A percentile compares a stretch with the other conserved stretches of the same genome.
Conservation (phyloP, 2,888 invertebrate genomes). For the Leptopilina myrica region DNA sequence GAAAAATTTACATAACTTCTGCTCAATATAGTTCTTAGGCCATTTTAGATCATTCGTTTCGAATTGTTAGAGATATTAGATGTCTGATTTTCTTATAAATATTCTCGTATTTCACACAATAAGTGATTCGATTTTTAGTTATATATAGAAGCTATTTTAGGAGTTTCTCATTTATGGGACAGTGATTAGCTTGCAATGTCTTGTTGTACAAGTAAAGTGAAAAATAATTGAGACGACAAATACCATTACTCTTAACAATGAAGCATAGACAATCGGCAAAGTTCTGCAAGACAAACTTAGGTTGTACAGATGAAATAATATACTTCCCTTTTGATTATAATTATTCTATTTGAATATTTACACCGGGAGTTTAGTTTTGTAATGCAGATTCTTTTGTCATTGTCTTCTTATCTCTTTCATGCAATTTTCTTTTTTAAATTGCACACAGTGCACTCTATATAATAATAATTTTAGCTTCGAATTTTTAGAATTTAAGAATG, state of each 20-base stretch:
- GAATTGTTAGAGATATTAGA: neutral
- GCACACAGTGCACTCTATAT: neutral
- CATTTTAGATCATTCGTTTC: constrained; percentile 27
- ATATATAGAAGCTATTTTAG: constrained; percentile 19
- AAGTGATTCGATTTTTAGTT: constrained; percentile 3
- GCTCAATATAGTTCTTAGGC: constrained; percentile 35
- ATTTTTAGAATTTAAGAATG: constrained; percentile 14
- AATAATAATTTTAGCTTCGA: constrained; percentile 2
- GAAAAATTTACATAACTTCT: constrained; percentile 20
- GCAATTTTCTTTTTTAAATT: neutral
- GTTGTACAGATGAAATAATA: constrained; percentile 16
- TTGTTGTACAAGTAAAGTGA: too few relatives aligned
- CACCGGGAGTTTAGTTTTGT: neutral
- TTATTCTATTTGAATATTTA: too few relatives aligned
- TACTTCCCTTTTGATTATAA: too few relatives aligned
- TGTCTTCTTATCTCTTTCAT: constrained; percentile 8
- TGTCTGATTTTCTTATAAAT: constrained; percentile 22
- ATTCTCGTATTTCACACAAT: neutral
- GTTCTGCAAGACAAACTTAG: constrained; percentile 17
- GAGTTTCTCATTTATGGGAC: neutral
- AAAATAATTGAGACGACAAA: neutral
- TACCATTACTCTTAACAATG: constrained; percentile 1
- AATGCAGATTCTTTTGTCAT: neutral
- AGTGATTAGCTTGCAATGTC: too few relatives aligned
- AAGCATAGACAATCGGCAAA: constrained; percentile 37